Percentiles rank a stretch among this genome's conserved stretches.
phyloP scores from a whole-genome alignment of 2,113 vertebrate genomes.

The Poecilia latipinna region DNA sequence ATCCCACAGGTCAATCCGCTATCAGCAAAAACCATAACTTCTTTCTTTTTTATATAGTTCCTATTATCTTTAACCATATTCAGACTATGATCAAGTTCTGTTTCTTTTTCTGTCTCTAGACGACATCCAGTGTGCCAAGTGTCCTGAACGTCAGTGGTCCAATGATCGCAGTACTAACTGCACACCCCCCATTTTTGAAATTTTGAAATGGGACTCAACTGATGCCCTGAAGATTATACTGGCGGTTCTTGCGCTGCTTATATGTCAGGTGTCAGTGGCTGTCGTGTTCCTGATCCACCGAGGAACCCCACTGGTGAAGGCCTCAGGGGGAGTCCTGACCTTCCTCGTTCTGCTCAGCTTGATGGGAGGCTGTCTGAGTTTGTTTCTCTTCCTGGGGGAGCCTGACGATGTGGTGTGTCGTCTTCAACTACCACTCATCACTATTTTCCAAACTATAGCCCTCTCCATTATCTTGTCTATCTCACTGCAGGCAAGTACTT shows the following conservation, averaged over 20 bases:
- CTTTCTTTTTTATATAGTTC: neutral
- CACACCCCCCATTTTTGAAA: slow-evolving; percentile 64
- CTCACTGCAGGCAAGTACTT: slow-evolving; percentile 79
- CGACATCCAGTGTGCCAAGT: slow-evolving; percentile 78
- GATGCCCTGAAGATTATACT: slow-evolving; percentile 63
- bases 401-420: slow-evolving; percentile 73
- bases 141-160: slow-evolving; percentile 83
- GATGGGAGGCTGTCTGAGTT: slow-evolving; percentile 73
- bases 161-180: slow-evolving; percentile 69
- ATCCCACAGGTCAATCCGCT: neutral
- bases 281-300: slow-evolving; percentile 75
- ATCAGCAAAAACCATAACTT: neutral
- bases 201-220: slow-evolving; percentile 77
- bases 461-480: slow-evolving; percentile 81
- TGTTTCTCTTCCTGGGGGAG: slow-evolving; percentile 80
- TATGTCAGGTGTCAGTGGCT: slow-evolving; percentile 48
- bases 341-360: slow-evolving; percentile 77
- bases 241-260: slow-evolving; percentile 39
- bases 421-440: slow-evolving; percentile 74
- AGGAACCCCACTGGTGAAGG: slow-evolving; percentile 73
- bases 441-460: slow-evolving; percentile 80
- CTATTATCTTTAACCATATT: neutral
- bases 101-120: slow-evolving; percentile 65
- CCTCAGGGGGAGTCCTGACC: slow-evolving; percentile 74
- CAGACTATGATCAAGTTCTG: neutral